Conservation (phyloP, 2,113 vertebrate species). For the Numenius arquata region DNA sequence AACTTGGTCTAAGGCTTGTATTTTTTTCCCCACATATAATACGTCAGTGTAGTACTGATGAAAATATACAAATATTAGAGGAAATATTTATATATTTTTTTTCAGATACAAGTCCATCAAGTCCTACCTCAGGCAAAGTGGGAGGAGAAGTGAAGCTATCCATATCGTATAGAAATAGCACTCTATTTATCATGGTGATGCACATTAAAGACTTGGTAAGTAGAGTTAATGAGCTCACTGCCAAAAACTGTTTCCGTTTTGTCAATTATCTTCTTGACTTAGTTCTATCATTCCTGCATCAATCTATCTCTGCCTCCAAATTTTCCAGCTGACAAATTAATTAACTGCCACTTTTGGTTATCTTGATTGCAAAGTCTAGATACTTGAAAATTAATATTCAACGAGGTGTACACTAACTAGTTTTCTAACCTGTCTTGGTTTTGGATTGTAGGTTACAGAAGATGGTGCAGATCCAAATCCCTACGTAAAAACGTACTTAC, state of each 20-base stretch:
- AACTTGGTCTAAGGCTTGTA: neutral
- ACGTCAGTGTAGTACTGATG: neutral
- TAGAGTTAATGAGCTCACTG: neutral
- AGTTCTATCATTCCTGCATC: neutral
- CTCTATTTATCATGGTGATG: constrained; percentile 99
- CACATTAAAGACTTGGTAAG: constrained; percentile 96
- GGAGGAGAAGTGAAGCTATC: constrained; percentile 97
- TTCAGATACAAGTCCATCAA: constrained; percentile 75
- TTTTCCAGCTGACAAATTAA: neutral
- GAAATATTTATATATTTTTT: neutral
- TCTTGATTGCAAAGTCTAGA: neutral
- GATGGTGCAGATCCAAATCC: constrained; percentile 96
- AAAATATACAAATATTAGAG: neutral
- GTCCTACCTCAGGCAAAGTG: constrained; percentile 87
- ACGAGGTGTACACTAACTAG: neutral
- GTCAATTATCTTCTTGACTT: neutral
- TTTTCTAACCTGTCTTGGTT: neutral
- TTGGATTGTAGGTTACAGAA: constrained; percentile 84
- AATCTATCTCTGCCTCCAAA: neutral
- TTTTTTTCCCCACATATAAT: neutral
- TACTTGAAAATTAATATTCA: neutral
- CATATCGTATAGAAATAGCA: constrained; percentile 94
- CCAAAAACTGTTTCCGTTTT: neutral
- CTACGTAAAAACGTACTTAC: constrained; percentile 97
- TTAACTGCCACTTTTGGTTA: neutral